phyloP scores from a whole-genome alignment of 2,888 invertebrate genomes.

The Ophion costatus region DNA sequence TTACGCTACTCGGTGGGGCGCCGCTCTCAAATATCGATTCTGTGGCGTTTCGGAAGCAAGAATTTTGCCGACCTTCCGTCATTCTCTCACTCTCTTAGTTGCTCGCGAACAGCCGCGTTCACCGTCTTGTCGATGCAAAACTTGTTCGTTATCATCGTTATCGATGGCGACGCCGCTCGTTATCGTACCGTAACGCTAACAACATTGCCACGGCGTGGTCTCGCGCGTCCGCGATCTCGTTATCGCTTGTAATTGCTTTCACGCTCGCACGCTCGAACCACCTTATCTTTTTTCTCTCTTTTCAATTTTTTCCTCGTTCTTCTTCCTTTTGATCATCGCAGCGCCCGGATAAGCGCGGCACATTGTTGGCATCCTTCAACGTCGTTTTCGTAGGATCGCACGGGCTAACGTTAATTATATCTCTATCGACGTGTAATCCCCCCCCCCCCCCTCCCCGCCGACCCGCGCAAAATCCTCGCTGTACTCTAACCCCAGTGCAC shows the following conservation, averaged over 20 bases:
- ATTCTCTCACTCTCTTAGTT: neutral
- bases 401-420: slow-evolving; percentile 81
- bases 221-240: slow-evolving; percentile 75
- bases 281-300: slow-evolving; percentile 21
- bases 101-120: slow-evolving; percentile 17
- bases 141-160: slow-evolving; percentile 75
- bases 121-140: slow-evolving; percentile 66
- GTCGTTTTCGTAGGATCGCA: slow-evolving; percentile 55
- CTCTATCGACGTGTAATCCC: slow-evolving; percentile 76
- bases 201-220: slow-evolving; percentile 78
- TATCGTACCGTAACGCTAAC: slow-evolving; percentile 80
- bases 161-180: slow-evolving; percentile 73
- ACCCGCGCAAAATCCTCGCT: slow-evolving; percentile 55
- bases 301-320: neutral
- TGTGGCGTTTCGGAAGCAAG: slow-evolving; percentile 10
- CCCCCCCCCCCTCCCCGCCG: slow-evolving; percentile 57
- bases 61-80: neutral
- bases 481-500: slow-evolving; percentile 44
- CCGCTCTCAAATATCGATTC: slow-evolving; percentile 36
- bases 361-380: slow-evolving; percentile 77
- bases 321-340: slow-evolving; percentile 72
- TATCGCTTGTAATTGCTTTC: slow-evolving; percentile 76
- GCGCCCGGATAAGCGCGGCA: slow-evolving; percentile 69
- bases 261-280: slow-evolving; percentile 47
- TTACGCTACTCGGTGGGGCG: slow-evolving; percentile 4